These are phyloP conservation scores for Epinotia nisella DNA, from an alignment of 2,888 invertebrate genomes.

Conservation along the genomic window DNA sequence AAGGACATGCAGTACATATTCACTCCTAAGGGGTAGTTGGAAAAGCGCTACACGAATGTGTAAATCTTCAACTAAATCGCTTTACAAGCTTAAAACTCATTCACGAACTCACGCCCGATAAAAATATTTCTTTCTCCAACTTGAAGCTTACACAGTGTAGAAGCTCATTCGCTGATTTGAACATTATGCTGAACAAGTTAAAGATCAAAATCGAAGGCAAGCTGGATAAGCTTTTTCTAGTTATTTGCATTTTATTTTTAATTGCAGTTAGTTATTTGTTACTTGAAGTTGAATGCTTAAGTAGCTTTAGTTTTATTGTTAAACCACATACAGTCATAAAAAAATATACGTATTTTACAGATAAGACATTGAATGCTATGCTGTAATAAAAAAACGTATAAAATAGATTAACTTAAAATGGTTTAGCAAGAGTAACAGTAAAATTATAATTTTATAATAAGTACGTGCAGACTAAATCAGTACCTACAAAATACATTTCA, in stretches of 20 bases:
- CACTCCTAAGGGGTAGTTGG: slow-evolving; percentile 11
- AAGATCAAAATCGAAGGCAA: not conserved
- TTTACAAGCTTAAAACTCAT: slow-evolving; percentile 41
- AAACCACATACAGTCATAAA: not conserved
- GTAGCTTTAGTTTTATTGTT: not conserved
- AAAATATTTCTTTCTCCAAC: slow-evolving; percentile 34
- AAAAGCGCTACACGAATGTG: slow-evolving; percentile 29
- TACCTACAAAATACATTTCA: not conserved
- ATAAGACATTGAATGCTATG: not conserved
- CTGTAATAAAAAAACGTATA: not conserved
- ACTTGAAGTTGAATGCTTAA: not conserved
- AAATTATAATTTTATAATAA: not conserved
- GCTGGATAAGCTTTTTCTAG: not conserved
- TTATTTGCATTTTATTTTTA: not conserved
- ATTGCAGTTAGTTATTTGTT: slow-evolving; percentile 2
- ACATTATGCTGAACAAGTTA: not conserved
- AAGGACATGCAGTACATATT: not conserved
- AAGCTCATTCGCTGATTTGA: slow-evolving; percentile 2
- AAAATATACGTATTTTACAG: not conserved
- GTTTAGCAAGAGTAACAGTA: not conserved
- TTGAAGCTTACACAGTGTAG: slow-evolving; percentile 10
- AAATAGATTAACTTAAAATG: not conserved
- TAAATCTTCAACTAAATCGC: slow-evolving; percentile 34
- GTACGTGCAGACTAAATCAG: not conserved
- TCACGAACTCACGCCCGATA: slow-evolving; percentile 40